Base-by-base conservation (phyloP, 2,113 vertebrate genomes). In the Etheostoma spectabile region DNA sequence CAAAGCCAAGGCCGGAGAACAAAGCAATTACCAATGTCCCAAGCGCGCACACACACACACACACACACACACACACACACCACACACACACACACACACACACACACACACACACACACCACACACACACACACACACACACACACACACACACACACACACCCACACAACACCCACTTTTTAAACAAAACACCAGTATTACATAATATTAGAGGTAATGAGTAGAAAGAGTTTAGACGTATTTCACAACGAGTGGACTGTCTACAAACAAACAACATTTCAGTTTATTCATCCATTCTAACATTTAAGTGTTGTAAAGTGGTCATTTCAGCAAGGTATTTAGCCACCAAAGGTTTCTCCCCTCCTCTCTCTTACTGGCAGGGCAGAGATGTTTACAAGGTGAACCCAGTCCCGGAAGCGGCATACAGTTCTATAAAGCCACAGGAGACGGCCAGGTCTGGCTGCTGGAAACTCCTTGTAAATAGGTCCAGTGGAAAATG, bases 311-410 rank as follows among this genome's bases (percentile, higher is more conserved):
- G 74, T 85, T 48, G 38, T 42, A 8, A 11, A 42, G 38, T 68
- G 68, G 73, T 73, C 33, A 74, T 48, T 80, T 27, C 55, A 66
- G 38, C 42, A 56, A 66, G 30, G 1, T 56, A 64, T 59, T 68
- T 27, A 53, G 59, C 84, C 62, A 73, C 59, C 62, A 19, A 74
- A 63, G 42, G 71, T 78, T 70, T 71, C 30, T 68, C 53, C 46
- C 80, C 63, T 71, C 64, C n/a, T 65, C 67, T 77, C 45, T 33
- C 71, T 21, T 57, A 42, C 77, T 81, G 61, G 76, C 46, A n/a
- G 48, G 63, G 73, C 69, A 48, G 75, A 79, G 75, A 74, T 85
- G 87, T 94, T 93, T 93, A 92, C 83, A 87, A 92, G 92, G 89
- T 88, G 80, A 86, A 68, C 27, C 30, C 38, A 46, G 82, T 53